phyloP scores from a whole-genome alignment of 1,140 invertebrate species.

The Trypoxylus dichotomus region DNA sequence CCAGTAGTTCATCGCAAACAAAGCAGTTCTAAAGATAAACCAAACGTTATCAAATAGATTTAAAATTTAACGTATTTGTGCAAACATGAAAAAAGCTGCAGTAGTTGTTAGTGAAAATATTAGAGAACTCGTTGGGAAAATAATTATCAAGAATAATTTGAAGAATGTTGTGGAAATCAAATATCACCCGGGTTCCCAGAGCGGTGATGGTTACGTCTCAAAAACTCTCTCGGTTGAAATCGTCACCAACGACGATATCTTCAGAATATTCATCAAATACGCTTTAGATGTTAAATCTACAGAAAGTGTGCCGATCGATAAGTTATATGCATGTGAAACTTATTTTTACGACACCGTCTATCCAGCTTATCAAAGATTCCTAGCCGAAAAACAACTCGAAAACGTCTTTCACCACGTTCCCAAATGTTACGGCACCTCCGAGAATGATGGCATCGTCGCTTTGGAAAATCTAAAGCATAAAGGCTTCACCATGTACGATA shows the following conservation, averaged over 20 bases:
- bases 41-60: too few relatives aligned
- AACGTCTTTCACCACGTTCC: constrained; percentile 41
- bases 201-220: background rate
- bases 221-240: background rate
- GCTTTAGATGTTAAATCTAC: background rate
- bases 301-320: background rate
- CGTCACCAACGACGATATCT: background rate
- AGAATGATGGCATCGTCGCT: constrained; percentile 53
- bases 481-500: constrained; percentile 55
- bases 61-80: background rate
- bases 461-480: constrained; percentile 57
- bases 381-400: background rate
- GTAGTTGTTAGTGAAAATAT: background rate
- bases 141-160: background rate
- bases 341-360: background rate
- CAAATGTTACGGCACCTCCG: constrained; percentile 49
- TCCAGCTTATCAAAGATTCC: background rate
- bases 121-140: background rate
- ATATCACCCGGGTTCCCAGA: background rate
- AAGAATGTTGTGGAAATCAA: background rate
- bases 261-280: background rate
- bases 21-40: too few relatives aligned
- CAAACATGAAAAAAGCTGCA: background rate
- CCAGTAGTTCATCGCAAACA: too few relatives aligned
- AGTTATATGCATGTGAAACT: background rate